Evolutionary conservation across 2,797 vertebrate species (phyloP).

Genomic region (Trachops cirrhosus): DNA sequence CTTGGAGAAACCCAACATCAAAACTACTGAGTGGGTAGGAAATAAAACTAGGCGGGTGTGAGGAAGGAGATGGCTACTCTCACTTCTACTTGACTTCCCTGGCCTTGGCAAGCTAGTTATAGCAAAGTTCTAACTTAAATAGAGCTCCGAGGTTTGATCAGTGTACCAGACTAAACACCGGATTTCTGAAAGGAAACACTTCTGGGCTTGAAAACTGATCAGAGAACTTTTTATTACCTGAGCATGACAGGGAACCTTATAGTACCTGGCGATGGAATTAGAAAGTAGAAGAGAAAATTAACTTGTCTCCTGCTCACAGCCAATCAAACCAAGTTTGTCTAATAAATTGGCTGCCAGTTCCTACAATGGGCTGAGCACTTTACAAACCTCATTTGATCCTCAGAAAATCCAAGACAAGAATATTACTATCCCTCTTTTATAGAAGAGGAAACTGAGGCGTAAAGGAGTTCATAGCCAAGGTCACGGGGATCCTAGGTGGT

Average conservation of each 20-base stretch:
- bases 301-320: neutral
- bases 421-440: neutral
- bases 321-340: neutral
- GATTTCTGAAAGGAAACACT: slow-evolving; percentile 11
- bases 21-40: neutral
- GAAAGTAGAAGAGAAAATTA: neutral
- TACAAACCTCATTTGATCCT: neutral
- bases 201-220: slow-evolving; percentile 15
- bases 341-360: neutral
- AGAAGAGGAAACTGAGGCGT: neutral
- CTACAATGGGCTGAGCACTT: neutral
- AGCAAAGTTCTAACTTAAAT: slow-evolving; percentile 23
- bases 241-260: neutral
- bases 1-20: neutral
- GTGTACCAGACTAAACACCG: neutral
- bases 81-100: neutral
- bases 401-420: neutral
- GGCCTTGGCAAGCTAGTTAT: neutral
- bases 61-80: neutral
- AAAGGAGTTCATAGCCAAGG: neutral
- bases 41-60: neutral
- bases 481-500: neutral
- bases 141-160: neutral
- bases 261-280: neutral
- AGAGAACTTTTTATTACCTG: slow-evolving; percentile 17